phyloP scores from a whole-genome alignment of 92 coral and sea anemone species.

The Virgularia gustaviana region DNA sequence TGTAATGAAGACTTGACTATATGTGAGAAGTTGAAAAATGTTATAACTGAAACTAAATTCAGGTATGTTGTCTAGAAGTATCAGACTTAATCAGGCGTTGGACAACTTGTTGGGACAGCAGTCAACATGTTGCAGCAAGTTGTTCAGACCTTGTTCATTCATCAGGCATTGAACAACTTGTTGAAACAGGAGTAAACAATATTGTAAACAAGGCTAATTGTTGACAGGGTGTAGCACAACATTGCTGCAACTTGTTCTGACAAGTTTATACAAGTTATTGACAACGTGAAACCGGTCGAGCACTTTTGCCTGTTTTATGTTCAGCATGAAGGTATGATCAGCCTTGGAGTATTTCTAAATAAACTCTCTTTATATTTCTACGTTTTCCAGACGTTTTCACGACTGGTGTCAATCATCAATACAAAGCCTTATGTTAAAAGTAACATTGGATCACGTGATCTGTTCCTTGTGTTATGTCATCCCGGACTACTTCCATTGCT shows the following conservation, averaged over 20 bases:
- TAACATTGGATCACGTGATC: conserved; percentile 73
- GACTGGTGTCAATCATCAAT: conserved; percentile 65
- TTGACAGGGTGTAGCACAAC: not conserved
- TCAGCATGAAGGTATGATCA: no score
- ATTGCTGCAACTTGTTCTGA: not conserved
- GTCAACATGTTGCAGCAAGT: no score
- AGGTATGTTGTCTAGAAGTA: conserved; percentile 50
- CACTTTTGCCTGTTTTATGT: no score
- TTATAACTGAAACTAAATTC: conserved; percentile 63
- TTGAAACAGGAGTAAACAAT: no score
- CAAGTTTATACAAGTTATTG: not conserved
- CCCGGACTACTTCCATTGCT: conserved; percentile 59
- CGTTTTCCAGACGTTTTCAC: conserved; percentile 58
- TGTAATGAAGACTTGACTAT: conserved; percentile 42
- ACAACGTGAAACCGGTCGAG: no score
- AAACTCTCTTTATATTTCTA: not conserved
- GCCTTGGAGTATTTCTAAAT: no score
- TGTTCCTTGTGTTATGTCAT: conserved; percentile 69
- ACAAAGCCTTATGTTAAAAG: conserved; percentile 64
- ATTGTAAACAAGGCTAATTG: no score
- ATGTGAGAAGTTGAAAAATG: conserved; percentile 40
- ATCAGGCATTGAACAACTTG: no score
- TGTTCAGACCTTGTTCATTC: no score
- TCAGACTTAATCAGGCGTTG: not conserved
- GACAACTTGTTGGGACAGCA: not conserved